Evolutionary conservation across 2,797 vertebrate species (phyloP).

Genomic region (Lerista edwardsae): DNA sequence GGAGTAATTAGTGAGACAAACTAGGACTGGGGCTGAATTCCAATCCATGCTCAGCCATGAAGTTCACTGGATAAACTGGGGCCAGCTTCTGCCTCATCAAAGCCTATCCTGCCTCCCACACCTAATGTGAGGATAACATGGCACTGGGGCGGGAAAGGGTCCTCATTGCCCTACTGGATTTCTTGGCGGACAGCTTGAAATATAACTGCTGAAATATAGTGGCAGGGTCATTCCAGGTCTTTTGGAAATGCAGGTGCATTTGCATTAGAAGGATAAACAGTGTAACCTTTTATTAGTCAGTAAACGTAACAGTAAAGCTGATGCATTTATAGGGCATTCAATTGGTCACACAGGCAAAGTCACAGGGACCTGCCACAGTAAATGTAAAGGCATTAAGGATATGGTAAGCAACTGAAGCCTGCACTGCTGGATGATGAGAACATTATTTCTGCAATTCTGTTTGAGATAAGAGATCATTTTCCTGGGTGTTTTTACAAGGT

Average conservation of each 20-base stretch:
- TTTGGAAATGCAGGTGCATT: not conserved
- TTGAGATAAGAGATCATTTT: not conserved
- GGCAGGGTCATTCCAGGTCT: not conserved
- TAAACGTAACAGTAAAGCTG: slow-evolving; percentile 7
- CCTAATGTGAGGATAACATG: no score
- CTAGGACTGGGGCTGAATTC: no score
- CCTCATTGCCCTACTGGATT: no score
- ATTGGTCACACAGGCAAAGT: slow-evolving; percentile 24
- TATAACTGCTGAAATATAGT: not conserved
- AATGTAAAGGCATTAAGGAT: slow-evolving; percentile 22
- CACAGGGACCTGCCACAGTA: not conserved
- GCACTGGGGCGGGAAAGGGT: no score
- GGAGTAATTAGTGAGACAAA: no score
- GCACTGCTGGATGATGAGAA: not conserved
- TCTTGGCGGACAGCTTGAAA: not conserved
- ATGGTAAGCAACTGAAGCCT: slow-evolving; percentile 6
- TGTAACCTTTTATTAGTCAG: not conserved
- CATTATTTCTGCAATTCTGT: slow-evolving; percentile 22
- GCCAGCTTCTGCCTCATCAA: no score
- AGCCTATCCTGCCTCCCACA: no score
- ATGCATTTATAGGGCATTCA: slow-evolving; percentile 13
- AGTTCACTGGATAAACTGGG: no score
- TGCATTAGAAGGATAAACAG: not conserved
- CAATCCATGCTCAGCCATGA: no score
- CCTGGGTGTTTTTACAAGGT: not conserved